Percentiles rank a stretch among this genome's conserved stretches.
Conservation (phyloP, 1,140 invertebrate species). For the Drosophila funebris region DNA sequence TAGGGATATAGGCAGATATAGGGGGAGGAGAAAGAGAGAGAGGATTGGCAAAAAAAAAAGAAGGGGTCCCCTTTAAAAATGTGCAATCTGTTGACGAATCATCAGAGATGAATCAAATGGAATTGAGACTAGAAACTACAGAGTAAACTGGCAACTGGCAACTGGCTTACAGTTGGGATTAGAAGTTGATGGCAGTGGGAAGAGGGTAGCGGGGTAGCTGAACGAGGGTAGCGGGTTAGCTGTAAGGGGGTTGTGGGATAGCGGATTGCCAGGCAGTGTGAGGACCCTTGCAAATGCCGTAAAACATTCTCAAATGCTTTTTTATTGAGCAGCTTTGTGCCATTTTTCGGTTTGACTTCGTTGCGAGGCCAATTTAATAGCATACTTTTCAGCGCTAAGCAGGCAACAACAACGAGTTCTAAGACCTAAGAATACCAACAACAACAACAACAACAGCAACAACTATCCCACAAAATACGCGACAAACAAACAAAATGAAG, state of each 20-base stretch:
- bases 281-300: slow-evolving; percentile 32
- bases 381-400: slow-evolving; percentile 80
- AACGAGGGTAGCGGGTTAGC: not conserved
- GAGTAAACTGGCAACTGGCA: not conserved
- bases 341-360: slow-evolving; percentile 48
- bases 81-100: slow-evolving; percentile 64
- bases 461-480: slow-evolving; percentile 44
- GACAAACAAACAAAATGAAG: slow-evolving; percentile 80
- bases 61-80: not conserved
- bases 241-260: too few species aligned
- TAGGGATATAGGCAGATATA: not conserved
- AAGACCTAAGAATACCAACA: slow-evolving; percentile 37
- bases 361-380: slow-evolving; percentile 79
- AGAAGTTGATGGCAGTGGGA: not conserved
- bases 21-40: not conserved
- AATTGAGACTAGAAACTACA: slow-evolving; percentile 18
- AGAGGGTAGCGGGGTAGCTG: not conserved
- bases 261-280: not conserved
- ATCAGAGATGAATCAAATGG: slow-evolving; percentile 37
- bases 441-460: slow-evolving; percentile 8
- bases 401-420: slow-evolving; percentile 53
- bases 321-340: slow-evolving; percentile 49
- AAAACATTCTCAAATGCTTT: slow-evolving; percentile 47
- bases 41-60: not conserved
- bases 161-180: slow-evolving; percentile 2